Conservation (phyloP, 2,113 vertebrate species). For the Eclectus roratus region DNA sequence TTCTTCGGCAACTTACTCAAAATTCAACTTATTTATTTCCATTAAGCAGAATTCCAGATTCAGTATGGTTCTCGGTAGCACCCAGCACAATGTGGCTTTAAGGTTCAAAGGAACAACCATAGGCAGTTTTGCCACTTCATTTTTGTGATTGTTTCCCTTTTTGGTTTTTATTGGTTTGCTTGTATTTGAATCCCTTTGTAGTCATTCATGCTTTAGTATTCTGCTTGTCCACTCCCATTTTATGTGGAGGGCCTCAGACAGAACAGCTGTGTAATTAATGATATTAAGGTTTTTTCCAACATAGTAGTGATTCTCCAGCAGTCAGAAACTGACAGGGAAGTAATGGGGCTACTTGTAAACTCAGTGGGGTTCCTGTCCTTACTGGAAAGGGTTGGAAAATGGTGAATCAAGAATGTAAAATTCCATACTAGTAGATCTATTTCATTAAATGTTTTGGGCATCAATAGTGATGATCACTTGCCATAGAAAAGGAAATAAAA, state of each 20-base stretch:
- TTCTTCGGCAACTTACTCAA: not conserved
- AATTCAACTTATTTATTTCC: not conserved
- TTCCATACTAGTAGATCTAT: not conserved
- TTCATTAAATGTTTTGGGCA: not conserved
- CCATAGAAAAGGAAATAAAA: not conserved
- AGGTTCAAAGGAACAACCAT: fast-evolving
- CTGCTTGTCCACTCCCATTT: not conserved
- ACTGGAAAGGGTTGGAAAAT: not conserved
- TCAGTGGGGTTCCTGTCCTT: conserved; percentile 11
- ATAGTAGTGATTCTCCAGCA: conserved; percentile 12
- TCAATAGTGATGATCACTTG: not conserved
- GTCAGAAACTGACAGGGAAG: conserved; percentile 31
- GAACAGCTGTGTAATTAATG: conserved; percentile 49
- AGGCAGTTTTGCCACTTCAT: not conserved
- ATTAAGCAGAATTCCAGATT: not conserved
- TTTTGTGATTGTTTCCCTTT: not conserved
- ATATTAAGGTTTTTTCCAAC: not conserved
- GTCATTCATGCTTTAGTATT: not conserved
- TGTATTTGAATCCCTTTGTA: not conserved
- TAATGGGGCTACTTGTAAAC: conserved; percentile 42
- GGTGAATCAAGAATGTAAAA: not conserved
- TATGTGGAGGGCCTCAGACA: not conserved
- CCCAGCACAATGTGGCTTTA: not conserved
- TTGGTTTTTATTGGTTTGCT: not conserved
- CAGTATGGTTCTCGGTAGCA: not conserved